Evolutionary conservation across 2,113 vertebrate species (phyloP).

Genomic region (Oreochromis tanganicae): DNA sequence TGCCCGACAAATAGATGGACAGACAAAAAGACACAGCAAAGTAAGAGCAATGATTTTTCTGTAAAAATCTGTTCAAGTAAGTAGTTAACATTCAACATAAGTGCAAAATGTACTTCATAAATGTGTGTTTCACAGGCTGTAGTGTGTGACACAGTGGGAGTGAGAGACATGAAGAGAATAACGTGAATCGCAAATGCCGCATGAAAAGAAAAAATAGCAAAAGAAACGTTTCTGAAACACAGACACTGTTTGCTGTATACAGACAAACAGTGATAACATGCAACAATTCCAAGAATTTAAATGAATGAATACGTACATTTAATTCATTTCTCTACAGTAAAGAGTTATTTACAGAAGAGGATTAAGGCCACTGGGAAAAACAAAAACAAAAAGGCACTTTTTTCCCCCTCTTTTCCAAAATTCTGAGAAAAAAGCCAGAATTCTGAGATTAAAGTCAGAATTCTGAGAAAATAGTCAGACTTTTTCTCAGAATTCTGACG

Average conservation of each 20-base stretch:
- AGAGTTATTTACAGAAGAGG: not conserved
- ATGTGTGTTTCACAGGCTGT: not conserved
- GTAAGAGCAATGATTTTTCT: not conserved
- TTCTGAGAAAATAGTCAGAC: too few species aligned
- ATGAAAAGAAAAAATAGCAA: not conserved
- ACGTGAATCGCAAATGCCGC: not conserved
- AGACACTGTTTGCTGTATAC: not conserved
- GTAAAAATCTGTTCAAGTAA: not conserved
- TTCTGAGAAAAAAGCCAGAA: not conserved
- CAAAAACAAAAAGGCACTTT: not conserved
- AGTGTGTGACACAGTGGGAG: not conserved
- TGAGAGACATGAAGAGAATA: not conserved
- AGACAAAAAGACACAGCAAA: not conserved
- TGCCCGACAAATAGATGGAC: not conserved
- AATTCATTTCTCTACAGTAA: not conserved
- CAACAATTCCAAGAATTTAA: not conserved
- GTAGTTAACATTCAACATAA: not conserved
- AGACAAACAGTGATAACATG: not conserved
- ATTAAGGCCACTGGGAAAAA: not conserved
- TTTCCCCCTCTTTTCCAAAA: not conserved
- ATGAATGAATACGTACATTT: not conserved
- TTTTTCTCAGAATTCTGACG: not conserved
- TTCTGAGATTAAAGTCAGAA: too few species aligned
- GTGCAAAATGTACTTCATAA: not conserved
- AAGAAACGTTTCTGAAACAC: not conserved